Base-by-base conservation (phyloP, 2,888 invertebrate genomes). In the Drosophila multiciliata region DNA sequence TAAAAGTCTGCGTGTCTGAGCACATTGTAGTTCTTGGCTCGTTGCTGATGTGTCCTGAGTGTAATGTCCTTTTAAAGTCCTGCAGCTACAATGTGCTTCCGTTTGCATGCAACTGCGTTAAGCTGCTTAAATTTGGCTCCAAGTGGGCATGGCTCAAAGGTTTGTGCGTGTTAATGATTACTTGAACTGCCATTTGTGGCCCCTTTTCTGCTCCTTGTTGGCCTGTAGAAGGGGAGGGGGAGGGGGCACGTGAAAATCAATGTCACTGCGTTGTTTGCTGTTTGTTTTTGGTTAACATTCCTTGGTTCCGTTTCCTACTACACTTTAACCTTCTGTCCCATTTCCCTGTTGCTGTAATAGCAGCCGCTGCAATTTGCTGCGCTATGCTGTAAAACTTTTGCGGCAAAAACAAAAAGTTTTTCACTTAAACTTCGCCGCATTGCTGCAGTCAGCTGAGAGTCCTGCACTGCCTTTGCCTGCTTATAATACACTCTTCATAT, bases 271-370 rank as follows among this genome's bases (percentile, higher is more conserved):
- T 68, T 86, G 85, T 87, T 87, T 78, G 87, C 82, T 75, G 81
- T 87, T 80, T 87, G 86, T 82, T 88, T 86, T 86, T 69, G 87
- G 84, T 87, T 87, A 84, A 86, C 80, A 88, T 88, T 86, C 80
- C 84, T 74, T 79, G 87, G 73, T 80, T 84, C 85, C 83, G 78
- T 63, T 82, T 80, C 74, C 87, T 74, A 63, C 78, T 55, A 54
- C 66, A 61, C 17, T 58, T 53, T 12, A 17, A 48, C 29, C 40
- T 8, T 5, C 35, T 29, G 26, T 75, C 78, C 82, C 75, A 66
- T 75, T 75, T 73, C 78, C 82, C 75, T 68, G 78, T 75, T 73
- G 76, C 80, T 78, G 89, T 80, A 80, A 86, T 75, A 71, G 71
- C 82, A 83, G 73, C 79, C 86, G 74, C 80, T 85, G 86, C 84